Percentiles rank a stretch among this genome's conserved stretches.
Conservation (phyloP, 2,888 invertebrate species). For the Volucella inflata region DNA sequence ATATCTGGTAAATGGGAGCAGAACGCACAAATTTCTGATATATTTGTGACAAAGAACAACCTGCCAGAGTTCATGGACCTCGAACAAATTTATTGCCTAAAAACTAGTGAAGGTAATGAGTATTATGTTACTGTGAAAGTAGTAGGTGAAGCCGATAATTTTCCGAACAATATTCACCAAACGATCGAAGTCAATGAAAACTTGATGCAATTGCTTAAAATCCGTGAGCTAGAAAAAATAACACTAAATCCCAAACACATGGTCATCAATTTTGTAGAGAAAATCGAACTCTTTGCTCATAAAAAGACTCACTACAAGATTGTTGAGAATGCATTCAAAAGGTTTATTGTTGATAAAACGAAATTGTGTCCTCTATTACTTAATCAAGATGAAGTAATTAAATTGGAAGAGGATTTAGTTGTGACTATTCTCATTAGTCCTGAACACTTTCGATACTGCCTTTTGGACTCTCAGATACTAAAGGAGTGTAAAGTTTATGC, state of each 20-base stretch:
- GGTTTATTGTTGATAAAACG: conserved; percentile 81
- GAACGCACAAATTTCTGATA: conserved; percentile 81
- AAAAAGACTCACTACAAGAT: conserved; percentile 82
- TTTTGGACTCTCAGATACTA: conserved; percentile 83
- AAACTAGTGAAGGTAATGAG: conserved; percentile 79
- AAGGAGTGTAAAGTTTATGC: conserved; percentile 83
- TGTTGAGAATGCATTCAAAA: conserved; percentile 83
- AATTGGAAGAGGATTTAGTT: conserved; percentile 81
- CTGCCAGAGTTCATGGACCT: conserved; percentile 82
- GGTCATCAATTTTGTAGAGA: conserved; percentile 83
- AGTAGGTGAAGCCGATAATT: conserved; percentile 77
- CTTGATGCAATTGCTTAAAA: conserved; percentile 81
- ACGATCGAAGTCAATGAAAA: conserved; percentile 83
- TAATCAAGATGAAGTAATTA: conserved; percentile 83
- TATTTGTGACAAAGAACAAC: conserved; percentile 81
- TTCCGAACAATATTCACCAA: conserved; percentile 81
- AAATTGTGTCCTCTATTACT: conserved; percentile 80
- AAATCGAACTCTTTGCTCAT: conserved; percentile 82
- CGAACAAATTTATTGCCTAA: conserved; percentile 81
- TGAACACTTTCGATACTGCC: conserved; percentile 82
- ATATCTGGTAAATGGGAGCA: conserved; percentile 81
- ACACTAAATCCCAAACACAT: conserved; percentile 81
- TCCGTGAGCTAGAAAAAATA: conserved; percentile 82
- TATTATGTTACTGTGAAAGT: conserved; percentile 81
- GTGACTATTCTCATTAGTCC: conserved; percentile 82